Evolutionary conservation across 2,888 invertebrate genomes (phyloP).

Genomic region (Zaprionus lineosus): DNA sequence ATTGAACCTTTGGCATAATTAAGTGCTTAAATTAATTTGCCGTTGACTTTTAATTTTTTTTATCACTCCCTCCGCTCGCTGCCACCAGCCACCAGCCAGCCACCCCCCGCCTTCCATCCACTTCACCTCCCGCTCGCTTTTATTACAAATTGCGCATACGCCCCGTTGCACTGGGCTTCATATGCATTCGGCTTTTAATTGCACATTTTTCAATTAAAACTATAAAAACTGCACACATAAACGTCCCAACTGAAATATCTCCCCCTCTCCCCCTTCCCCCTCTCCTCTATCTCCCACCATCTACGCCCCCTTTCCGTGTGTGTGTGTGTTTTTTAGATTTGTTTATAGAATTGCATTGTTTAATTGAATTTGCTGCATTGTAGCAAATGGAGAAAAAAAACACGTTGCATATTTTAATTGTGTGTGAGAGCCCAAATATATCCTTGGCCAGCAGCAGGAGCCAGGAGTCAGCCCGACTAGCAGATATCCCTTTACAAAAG

Average conservation of each 20-base stretch:
- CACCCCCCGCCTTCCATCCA: too few species aligned
- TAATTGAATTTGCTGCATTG: slow-evolving; percentile 62
- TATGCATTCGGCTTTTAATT: slow-evolving; percentile 62
- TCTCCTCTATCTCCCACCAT: background rate
- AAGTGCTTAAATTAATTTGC: slow-evolving; percentile 70
- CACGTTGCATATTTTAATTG: slow-evolving; percentile 19
- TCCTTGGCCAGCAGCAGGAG: background rate
- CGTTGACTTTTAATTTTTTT: slow-evolving; percentile 49
- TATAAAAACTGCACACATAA: slow-evolving; percentile 34
- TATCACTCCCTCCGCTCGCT: too few species aligned
- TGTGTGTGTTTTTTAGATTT: slow-evolving; percentile 49
- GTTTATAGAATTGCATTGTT: slow-evolving; percentile 70
- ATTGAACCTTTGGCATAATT: slow-evolving; percentile 61
- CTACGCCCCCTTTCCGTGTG: background rate
- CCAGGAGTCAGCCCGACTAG: background rate
- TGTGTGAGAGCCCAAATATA: slow-evolving; percentile 2
- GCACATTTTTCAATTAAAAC: slow-evolving; percentile 73
- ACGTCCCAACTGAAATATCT: slow-evolving; percentile 5
- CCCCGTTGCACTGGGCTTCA: slow-evolving; percentile 41
- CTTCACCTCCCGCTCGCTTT: slow-evolving; percentile 10
- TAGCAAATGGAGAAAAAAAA: slow-evolving; percentile 45
- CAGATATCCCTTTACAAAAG: too few species aligned
- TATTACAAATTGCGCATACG: slow-evolving; percentile 59
- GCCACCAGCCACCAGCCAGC: too few species aligned
- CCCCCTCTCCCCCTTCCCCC: background rate